phyloP scores from a whole-genome alignment of 2,888 invertebrate genomes.

The Pammene fasciana region DNA sequence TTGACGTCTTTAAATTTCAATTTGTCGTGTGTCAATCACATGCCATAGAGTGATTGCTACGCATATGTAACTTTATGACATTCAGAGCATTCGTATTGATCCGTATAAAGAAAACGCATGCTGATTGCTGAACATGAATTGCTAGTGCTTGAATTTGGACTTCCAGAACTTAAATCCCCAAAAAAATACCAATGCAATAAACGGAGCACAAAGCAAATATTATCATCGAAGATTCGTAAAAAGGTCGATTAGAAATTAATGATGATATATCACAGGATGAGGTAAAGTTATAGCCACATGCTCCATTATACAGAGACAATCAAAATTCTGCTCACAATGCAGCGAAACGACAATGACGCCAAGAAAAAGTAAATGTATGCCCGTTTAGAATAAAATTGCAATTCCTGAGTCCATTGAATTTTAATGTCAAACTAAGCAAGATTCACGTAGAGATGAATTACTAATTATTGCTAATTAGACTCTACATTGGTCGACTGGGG shows the following conservation, averaged over 20 bases:
- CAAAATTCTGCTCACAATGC: conserved; percentile 10
- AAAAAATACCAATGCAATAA: not conserved
- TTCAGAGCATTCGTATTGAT: no score
- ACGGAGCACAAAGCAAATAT: no score
- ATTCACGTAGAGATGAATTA: conserved; percentile 52
- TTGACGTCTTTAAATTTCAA: conserved; percentile 6
- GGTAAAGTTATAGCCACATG: not conserved
- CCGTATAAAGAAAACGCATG: no score
- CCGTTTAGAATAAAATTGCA: conserved; percentile 1
- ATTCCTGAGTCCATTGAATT: conserved; percentile 33
- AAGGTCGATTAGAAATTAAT: conserved; percentile 10
- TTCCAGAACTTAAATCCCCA: no score
- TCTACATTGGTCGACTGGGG: conserved; percentile 51
- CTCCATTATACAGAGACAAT: not conserved
- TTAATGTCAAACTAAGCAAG: conserved; percentile 45
- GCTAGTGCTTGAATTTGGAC: no score
- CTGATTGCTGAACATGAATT: no score
- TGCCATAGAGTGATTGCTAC: not conserved
- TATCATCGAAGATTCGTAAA: not conserved
- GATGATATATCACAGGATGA: not conserved
- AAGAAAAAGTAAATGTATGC: conserved; percentile 18
- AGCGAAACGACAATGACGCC: not conserved
- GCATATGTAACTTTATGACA: no score
- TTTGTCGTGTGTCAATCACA: not conserved
- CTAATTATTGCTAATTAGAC: conserved; percentile 63